Conservation (phyloP, 2,797 vertebrate genomes). For the Martes flavigula region DNA sequence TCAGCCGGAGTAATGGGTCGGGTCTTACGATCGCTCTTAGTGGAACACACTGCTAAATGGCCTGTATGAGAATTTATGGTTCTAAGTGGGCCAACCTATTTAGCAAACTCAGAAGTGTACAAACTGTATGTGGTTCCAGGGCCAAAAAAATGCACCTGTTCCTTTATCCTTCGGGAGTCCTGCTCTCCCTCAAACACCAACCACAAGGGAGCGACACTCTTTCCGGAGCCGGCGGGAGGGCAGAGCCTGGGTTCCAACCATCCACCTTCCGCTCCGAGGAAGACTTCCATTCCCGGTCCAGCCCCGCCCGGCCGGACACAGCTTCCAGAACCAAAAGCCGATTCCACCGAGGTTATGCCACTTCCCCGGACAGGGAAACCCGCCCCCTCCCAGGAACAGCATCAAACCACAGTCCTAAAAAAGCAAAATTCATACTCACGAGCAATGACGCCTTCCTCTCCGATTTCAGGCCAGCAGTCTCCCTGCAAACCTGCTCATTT, state of each 20-base stretch:
- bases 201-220: background rate
- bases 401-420: conserved; percentile 13
- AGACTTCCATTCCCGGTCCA: background rate
- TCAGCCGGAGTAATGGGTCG: background rate
- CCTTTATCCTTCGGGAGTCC: background rate
- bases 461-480: conserved; percentile 69
- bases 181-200: background rate
- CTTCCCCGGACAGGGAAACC: conserved; percentile 3
- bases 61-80: background rate
- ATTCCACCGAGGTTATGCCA: background rate
- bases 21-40: background rate
- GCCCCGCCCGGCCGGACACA: background rate
- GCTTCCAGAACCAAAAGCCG: background rate
- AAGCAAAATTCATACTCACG: conserved; percentile 77
- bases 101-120: background rate
- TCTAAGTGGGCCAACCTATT: background rate
- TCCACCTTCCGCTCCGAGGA: background rate
- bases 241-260: background rate
- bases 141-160: background rate
- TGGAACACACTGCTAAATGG: background rate
- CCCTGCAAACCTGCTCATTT: conserved; percentile 77
- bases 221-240: background rate
- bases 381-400: background rate
- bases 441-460: conserved; percentile 69
- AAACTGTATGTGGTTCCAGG: background rate